Base-by-base conservation (phyloP, 2,797 vertebrate genomes). In the Microcaecilia unicolor region DNA sequence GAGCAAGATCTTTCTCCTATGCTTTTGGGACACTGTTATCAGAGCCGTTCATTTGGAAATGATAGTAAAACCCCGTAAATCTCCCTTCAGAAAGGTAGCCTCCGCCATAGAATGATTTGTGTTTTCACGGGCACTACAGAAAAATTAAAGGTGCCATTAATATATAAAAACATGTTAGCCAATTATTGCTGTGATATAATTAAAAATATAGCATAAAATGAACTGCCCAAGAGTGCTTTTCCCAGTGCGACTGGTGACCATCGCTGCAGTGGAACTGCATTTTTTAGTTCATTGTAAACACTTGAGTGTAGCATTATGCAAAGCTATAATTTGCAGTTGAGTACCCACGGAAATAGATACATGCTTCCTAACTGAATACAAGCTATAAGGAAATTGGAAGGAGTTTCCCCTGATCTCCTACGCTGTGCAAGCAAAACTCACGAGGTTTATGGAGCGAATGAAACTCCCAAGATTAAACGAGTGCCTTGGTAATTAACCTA, bases 401-500 rank as follows among this genome's bases (percentile, higher is more conserved):
- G 14, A 33, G 25, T 29, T 33, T 14, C n/a, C n/a, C 26, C 27
- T 32, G 22, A 21, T 19, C 1, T 11, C 35, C 35, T 40, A 46
- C 59, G 46, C 40, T 31, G 31, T 40, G 13, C 18, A 23, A 23
- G 25, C 17, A 33, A 31, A 34, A 6, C 22, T 17, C 1, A 0
- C 30, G 21, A 2, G 7, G 18, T 54, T 67, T 52, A 61, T 31
- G 41, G 28, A 9, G 31, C 50, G 48, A 42, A 44, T 47, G 13
- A 29, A 61, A 44, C 45, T 20, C 46, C 37, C 32, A 37, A 24
- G 19, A 41, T 31, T 45, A 48, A 55, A 45, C 26, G 37, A 36
- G 53, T 23, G 11, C 37, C 45, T 17, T 37, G 37, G 37, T 51
- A 46, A 54, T 64, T 55, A 60, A 22, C 28, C 9, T 48, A 33